Evolutionary conservation across 2,888 invertebrate species (phyloP).

Genomic region (Cheilosia vernalis): DNA sequence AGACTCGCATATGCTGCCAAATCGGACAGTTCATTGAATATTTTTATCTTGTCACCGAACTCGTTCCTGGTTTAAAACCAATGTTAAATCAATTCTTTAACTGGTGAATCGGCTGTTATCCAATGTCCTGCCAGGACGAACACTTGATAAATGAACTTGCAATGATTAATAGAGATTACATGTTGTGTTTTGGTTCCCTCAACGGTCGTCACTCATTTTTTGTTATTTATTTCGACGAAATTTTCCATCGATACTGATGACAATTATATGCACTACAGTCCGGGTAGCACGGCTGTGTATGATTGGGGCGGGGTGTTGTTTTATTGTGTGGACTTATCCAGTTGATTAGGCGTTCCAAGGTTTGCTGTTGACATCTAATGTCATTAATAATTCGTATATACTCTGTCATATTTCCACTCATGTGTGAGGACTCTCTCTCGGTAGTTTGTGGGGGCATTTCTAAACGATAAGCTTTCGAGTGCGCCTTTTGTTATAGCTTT

Average conservation of each 20-base stretch:
- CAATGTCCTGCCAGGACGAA: slow-evolving; percentile 50
- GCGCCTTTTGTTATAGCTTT: slow-evolving; percentile 22
- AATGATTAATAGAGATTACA: slow-evolving; percentile 70
- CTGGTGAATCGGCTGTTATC: slow-evolving; percentile 32
- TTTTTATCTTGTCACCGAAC: slow-evolving; percentile 24
- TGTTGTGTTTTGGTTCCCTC: slow-evolving; percentile 51
- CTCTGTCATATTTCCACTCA: slow-evolving; percentile 55
- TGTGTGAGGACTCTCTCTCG: slow-evolving; percentile 7
- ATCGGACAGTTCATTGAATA: slow-evolving; percentile 24
- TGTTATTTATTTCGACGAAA: slow-evolving; percentile 37
- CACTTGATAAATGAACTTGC: slow-evolving; percentile 67
- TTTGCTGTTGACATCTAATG: slow-evolving; percentile 66
- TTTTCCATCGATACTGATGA: slow-evolving; percentile 38
- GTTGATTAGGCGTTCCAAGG: slow-evolving; percentile 73
- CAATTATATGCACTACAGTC: slow-evolving; percentile 54
- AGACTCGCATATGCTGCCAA: background rate
- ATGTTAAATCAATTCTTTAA: slow-evolving; percentile 21
- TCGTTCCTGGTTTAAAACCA: slow-evolving; percentile 19
- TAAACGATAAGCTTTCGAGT: slow-evolving; percentile 33
- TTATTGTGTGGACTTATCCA: slow-evolving; percentile 60
- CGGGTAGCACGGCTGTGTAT: background rate
- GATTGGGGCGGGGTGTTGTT: slow-evolving; percentile 40
- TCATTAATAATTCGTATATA: slow-evolving; percentile 67
- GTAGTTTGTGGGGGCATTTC: slow-evolving; percentile 20
- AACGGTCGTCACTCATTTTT: slow-evolving; percentile 22